Conservation (phyloP, 2,888 invertebrate genomes). For the Lasius fuliginosus region DNA sequence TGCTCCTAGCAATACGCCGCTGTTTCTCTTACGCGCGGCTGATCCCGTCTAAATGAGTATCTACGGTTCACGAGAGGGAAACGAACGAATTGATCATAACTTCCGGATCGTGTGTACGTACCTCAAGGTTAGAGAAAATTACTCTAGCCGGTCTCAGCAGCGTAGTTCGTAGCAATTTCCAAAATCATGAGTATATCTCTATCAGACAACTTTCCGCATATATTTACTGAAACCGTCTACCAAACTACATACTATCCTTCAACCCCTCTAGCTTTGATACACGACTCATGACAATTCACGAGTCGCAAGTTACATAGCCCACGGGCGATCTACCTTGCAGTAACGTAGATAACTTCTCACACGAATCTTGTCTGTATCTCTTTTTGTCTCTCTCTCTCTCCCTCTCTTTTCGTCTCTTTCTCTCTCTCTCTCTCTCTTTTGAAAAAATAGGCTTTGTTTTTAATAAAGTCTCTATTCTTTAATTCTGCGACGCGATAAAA, state of each 20-base stretch:
- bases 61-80: conserved; percentile 9
- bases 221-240: conserved; percentile 78
- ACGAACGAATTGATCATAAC: conserved; percentile 62
- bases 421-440: neutral
- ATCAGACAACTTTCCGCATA: conserved; percentile 77
- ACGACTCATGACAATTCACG: conserved; percentile 77
- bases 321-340: conserved; percentile 69
- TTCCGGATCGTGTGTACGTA: conserved; percentile 46
- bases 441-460: conserved; percentile 16
- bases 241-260: conserved; percentile 72
- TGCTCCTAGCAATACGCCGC: neutral
- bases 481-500: neutral
- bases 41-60: conserved; percentile 22
- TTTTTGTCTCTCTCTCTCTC: neutral
- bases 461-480: conserved; percentile 26
- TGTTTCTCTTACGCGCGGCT: neutral
- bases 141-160: conserved; percentile 58
- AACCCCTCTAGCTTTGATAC: conserved; percentile 78
- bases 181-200: conserved; percentile 66
- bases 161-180: conserved; percentile 71
- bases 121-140: conserved; percentile 59
- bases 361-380: neutral
- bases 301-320: conserved; percentile 79
- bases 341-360: conserved; percentile 36
- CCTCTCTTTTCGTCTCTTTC: neutral